phyloP scores from a whole-genome alignment of 2,113 vertebrate species.

The Aphelocoma coerulescens region DNA sequence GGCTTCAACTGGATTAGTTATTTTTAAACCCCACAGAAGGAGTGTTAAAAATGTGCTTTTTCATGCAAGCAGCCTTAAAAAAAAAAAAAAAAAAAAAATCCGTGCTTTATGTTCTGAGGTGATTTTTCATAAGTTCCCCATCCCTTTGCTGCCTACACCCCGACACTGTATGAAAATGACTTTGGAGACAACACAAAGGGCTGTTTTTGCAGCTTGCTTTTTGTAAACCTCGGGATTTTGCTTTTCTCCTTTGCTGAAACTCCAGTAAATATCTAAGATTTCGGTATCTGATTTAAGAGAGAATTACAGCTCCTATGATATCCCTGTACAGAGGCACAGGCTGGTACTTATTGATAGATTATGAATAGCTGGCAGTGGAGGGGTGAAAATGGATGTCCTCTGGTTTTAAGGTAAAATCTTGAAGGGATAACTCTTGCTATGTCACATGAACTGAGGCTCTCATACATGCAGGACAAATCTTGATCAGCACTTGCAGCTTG shows the following conservation, averaged over 20 bases:
- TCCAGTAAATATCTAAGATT: background rate
- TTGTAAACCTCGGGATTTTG: background rate
- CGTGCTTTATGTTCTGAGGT: constrained; percentile 32
- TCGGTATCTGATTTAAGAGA: background rate
- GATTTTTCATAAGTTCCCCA: constrained; percentile 46
- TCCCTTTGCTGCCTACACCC: constrained; percentile 41
- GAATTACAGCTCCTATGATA: background rate
- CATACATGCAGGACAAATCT: background rate
- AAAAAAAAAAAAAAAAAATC: constrained; percentile 10
- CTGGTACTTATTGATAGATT: background rate
- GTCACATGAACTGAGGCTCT: background rate
- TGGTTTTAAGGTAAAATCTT: background rate
- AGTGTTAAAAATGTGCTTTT: constrained; percentile 66
- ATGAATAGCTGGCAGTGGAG: background rate
- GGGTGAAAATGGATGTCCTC: background rate
- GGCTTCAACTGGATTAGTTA: constrained; percentile 51
- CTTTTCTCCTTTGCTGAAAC: constrained; percentile 14
- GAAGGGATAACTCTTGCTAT: background rate
- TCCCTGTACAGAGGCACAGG: background rate
- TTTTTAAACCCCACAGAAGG: constrained; percentile 60
- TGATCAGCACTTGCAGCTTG: background rate
- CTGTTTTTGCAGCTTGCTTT: constrained; percentile 38
- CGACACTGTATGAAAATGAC: constrained; percentile 24
- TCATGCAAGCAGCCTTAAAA: constrained; percentile 47
- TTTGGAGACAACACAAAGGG: constrained; percentile 60